Evolutionary conservation across 2,797 vertebrate genomes (phyloP).

Genomic region (Denticeps clupeoides): DNA sequence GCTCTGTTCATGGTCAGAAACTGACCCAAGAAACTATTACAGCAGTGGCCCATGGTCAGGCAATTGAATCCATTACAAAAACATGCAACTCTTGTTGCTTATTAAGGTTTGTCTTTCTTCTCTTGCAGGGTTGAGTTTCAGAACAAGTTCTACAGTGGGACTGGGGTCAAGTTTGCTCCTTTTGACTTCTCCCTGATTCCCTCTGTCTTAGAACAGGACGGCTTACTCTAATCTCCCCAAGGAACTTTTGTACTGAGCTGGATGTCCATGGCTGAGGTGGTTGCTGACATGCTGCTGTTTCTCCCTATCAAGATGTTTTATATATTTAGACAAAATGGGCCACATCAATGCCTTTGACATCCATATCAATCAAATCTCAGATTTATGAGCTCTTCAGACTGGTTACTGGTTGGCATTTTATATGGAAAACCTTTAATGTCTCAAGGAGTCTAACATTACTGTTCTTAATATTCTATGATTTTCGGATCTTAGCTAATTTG

Average conservation of each 20-base stretch:
- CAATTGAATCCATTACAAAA: too few species aligned
- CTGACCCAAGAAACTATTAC: too few species aligned
- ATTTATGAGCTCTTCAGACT: conserved; percentile 15
- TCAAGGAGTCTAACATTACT: background rate
- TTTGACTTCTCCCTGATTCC: conserved; percentile 79
- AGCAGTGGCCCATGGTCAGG: too few species aligned
- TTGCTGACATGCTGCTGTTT: conserved; percentile 8
- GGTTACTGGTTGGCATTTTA: too few species aligned
- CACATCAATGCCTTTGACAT: conserved; percentile 47
- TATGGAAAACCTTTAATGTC: background rate
- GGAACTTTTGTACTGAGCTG: conserved; percentile 8
- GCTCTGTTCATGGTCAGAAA: too few species aligned
- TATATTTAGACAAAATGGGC: conserved; percentile 25
- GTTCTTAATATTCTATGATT: background rate
- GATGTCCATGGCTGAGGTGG: background rate
- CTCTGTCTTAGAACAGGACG: conserved; percentile 62
- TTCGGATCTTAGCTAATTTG: background rate
- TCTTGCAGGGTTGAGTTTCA: conserved; percentile 96
- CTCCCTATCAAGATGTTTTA: conserved; percentile 37
- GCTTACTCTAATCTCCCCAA: conserved; percentile 46
- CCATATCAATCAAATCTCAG: conserved; percentile 44
- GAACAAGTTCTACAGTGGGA: conserved; percentile 92
- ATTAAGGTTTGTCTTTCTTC: background rate
- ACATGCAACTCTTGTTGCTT: background rate
- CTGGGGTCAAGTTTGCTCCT: conserved; percentile 84